Evolutionary conservation across 2,888 invertebrate genomes (phyloP).

Genomic region (Scaptomyza cyrtandrae): DNA sequence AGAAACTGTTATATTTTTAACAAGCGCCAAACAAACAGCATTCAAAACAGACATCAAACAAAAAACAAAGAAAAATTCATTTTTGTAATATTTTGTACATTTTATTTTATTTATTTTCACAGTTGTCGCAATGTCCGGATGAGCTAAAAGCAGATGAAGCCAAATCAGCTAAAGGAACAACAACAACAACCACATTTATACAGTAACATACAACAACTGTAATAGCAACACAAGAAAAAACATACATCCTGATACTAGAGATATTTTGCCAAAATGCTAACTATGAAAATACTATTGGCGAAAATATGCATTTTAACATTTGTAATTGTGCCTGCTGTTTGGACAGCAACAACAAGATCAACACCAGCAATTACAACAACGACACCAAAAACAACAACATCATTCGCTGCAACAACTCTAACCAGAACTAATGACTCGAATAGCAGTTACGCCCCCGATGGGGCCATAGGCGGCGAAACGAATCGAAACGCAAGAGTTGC

Average conservation of each 20-base stretch:
- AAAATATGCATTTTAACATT: conserved; percentile 75
- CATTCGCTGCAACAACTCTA: conserved; percentile 29
- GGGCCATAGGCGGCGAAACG: conserved; percentile 9
- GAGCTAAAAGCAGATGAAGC: conserved; percentile 25
- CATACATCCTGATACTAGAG: conserved; percentile 9
- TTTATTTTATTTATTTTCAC: conserved; percentile 5
- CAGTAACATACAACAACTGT: conserved; percentile 1
- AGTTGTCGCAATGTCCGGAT: conserved; percentile 22
- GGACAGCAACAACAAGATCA: conserved; percentile 28
- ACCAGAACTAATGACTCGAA: conserved; percentile 64
- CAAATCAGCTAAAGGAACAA: conserved; percentile 10
- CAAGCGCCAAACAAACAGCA: background rate
- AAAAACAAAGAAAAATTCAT: conserved; percentile 4
- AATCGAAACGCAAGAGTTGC: conserved; percentile 42
- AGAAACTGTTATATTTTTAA: background rate
- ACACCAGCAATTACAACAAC: conserved; percentile 20
- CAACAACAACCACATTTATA: background rate
- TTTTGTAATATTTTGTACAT: conserved; percentile 12
- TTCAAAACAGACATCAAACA: background rate
- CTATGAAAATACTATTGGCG: conserved; percentile 39
- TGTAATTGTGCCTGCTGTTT: conserved; percentile 64
- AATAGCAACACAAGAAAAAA: conserved; percentile 21
- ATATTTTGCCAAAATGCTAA: conserved; percentile 66
- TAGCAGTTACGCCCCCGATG: conserved; percentile 38
- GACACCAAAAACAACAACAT: conserved; percentile 22